A percentile compares a stretch with the other conserved stretches of the same genome.
Conservation (phyloP, 2,113 vertebrate genomes). For the Neolamprologus longior region DNA sequence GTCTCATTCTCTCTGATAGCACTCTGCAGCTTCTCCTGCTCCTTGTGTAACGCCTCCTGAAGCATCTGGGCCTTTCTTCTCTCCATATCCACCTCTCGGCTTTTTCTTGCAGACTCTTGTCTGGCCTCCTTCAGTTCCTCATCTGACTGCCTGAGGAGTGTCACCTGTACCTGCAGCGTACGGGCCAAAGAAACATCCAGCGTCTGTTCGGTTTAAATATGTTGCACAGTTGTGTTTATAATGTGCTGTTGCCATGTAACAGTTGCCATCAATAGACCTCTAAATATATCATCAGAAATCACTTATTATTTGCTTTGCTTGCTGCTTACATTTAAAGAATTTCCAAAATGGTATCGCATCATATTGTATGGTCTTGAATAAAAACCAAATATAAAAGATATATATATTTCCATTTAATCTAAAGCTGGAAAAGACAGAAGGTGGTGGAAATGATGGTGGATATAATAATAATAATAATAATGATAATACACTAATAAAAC, state of each 20-base stretch:
- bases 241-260: neutral
- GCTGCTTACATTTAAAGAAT: neutral
- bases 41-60: neutral
- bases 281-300: neutral
- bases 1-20: slow-evolving; percentile 9
- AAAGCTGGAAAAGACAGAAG: neutral
- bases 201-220: neutral
- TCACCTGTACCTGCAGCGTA: slow-evolving; percentile 2
- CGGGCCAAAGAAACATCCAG: neutral
- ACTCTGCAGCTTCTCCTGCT: slow-evolving; percentile 10
- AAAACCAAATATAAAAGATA: neutral
- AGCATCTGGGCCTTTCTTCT: slow-evolving; percentile 20
- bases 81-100: neutral
- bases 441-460: neutral
- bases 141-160: slow-evolving; percentile 11
- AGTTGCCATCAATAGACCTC: neutral
- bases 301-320: neutral
- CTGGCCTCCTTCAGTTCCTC: slow-evolving; percentile 35
- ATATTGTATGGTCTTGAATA: neutral
- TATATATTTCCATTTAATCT: neutral
- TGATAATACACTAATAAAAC: neutral
- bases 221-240: neutral
- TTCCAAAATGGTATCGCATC: neutral
- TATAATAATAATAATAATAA: neutral
- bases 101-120: neutral